A percentile compares a stretch with the other conserved stretches of the same genome.
These are phyloP conservation scores for Sebastes umbrosus DNA, from an alignment of 2,797 vertebrate genomes.

Conservation along the genomic window DNA sequence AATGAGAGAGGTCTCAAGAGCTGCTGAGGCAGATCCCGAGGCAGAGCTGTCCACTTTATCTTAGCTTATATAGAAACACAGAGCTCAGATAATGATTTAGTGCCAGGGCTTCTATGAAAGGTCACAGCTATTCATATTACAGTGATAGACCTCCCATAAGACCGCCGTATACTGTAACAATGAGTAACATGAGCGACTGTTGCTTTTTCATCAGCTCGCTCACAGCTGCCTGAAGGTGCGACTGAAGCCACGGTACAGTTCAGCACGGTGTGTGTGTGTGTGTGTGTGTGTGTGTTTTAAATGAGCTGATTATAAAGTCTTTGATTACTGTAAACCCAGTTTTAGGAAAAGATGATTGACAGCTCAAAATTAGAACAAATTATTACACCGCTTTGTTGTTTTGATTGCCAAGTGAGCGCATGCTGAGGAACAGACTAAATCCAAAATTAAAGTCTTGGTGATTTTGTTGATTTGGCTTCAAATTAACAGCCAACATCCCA, in stretches of 20 bases:
- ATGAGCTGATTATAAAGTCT: conserved; percentile 1
- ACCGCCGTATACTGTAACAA: conserved; percentile 10
- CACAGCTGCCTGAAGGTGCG: conserved; percentile 2
- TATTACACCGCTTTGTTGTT: conserved; percentile 27
- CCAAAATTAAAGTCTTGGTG: not conserved
- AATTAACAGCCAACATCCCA: not conserved
- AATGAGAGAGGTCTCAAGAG: conserved; percentile 64
- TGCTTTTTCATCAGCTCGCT: conserved; percentile 10
- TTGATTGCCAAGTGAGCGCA: conserved; percentile 24
- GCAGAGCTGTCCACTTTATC: conserved; percentile 68
- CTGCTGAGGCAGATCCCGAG: conserved; percentile 62
- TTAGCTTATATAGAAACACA: conserved; percentile 59
- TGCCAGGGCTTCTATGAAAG: conserved; percentile 64
- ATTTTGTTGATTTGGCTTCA: conserved; percentile 11
- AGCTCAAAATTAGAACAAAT: conserved; percentile 27
- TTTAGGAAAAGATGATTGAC: conserved; percentile 20
- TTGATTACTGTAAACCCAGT: not conserved
- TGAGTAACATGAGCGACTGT: not conserved
- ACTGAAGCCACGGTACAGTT: not conserved
- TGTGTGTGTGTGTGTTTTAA: not conserved
- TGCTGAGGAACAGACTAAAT: conserved; percentile 16
- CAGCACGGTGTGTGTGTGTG: not conserved
- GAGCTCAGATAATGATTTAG: conserved; percentile 71
- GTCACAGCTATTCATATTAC: conserved; percentile 74
- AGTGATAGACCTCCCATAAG: conserved; percentile 52